phyloP scores from a whole-genome alignment of 64 coral and sea anemone genomes.

The Astreopora myriophthalma region DNA sequence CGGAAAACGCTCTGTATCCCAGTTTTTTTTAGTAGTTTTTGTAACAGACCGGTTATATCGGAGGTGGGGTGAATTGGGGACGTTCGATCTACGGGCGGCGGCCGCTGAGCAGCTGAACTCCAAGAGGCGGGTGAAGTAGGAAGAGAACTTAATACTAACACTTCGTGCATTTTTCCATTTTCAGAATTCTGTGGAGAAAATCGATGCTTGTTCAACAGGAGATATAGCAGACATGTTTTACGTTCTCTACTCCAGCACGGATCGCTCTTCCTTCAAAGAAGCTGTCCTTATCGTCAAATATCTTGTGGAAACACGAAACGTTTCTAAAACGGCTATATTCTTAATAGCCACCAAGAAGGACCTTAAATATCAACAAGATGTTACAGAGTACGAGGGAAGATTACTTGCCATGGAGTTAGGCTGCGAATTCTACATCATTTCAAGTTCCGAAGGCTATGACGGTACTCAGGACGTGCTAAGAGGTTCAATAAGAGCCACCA shows the following conservation, averaged over 20 bases:
- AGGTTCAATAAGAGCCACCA: background rate
- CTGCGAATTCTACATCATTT: slow-evolving; percentile 58
- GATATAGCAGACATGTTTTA: slow-evolving; percentile 50
- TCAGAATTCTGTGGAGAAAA: slow-evolving; percentile 67
- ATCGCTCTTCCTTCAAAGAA: slow-evolving; percentile 60
- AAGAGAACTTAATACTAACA: background rate
- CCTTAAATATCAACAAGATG: slow-evolving; percentile 55
- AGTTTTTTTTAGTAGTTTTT: too few species aligned
- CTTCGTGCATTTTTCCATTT: background rate
- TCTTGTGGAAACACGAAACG: slow-evolving; percentile 58
- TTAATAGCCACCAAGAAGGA: slow-evolving; percentile 73
- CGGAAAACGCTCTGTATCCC: too few species aligned
- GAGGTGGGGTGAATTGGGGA: too few species aligned
- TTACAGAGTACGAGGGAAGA: slow-evolving; percentile 72
- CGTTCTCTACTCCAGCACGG: slow-evolving; percentile 63
- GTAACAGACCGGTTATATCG: too few species aligned
- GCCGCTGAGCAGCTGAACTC: too few species aligned
- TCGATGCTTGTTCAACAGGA: slow-evolving; percentile 28
- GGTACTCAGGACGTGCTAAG: slow-evolving; percentile 20
- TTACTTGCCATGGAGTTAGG: slow-evolving; percentile 58
- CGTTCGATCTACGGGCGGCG: too few species aligned
- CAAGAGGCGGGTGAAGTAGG: background rate
- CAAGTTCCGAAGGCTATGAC: slow-evolving; percentile 38
- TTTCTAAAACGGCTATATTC: slow-evolving; percentile 6
- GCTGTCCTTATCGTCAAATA: slow-evolving; percentile 30